These are phyloP conservation scores for Sphaerophoria taeniata DNA, from an alignment of 2,888 invertebrate genomes.

Conservation along the genomic window DNA sequence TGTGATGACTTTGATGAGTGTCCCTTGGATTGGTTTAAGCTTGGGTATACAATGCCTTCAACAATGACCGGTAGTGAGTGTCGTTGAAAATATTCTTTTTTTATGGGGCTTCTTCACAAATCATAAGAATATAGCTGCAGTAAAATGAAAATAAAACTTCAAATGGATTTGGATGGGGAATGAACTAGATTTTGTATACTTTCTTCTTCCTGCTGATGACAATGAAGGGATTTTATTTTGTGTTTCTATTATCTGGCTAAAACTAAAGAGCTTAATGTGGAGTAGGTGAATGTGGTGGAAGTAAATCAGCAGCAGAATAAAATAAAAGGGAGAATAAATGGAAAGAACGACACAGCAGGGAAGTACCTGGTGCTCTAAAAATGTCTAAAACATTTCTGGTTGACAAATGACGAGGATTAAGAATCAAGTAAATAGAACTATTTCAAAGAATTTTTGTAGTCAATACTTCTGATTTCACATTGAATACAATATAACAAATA, in stretches of 20 bases:
- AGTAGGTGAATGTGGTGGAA: slow-evolving; percentile 22
- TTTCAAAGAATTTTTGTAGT: too few species aligned
- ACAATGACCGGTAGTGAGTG: slow-evolving; percentile 34
- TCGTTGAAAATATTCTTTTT: neutral
- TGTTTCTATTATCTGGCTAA: slow-evolving; percentile 56
- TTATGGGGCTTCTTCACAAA: slow-evolving; percentile 46
- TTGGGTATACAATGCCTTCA: neutral
- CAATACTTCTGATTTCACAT: too few species aligned
- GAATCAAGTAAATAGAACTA: too few species aligned
- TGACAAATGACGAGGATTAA: too few species aligned
- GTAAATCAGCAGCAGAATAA: neutral
- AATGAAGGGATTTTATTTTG: slow-evolving; percentile 48
- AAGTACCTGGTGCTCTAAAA: neutral
- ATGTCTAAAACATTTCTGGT: too few species aligned
- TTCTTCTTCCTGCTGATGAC: slow-evolving; percentile 42
- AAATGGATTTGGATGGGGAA: slow-evolving; percentile 38
- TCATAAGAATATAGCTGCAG: neutral
- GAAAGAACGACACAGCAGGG: neutral
- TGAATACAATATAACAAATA: too few species aligned
- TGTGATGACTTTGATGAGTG: slow-evolving; percentile 49
- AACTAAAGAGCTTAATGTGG: slow-evolving; percentile 43
- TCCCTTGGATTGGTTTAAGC: slow-evolving; percentile 12
- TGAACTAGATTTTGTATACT: slow-evolving; percentile 51
- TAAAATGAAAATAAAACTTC: neutral
- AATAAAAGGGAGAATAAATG: slow-evolving; percentile 25